Percentiles rank a stretch among this genome's conserved stretches.
These are phyloP conservation scores for Drosophila ogumai DNA, from an alignment of 1,140 invertebrate genomes.

Conservation along the genomic window DNA sequence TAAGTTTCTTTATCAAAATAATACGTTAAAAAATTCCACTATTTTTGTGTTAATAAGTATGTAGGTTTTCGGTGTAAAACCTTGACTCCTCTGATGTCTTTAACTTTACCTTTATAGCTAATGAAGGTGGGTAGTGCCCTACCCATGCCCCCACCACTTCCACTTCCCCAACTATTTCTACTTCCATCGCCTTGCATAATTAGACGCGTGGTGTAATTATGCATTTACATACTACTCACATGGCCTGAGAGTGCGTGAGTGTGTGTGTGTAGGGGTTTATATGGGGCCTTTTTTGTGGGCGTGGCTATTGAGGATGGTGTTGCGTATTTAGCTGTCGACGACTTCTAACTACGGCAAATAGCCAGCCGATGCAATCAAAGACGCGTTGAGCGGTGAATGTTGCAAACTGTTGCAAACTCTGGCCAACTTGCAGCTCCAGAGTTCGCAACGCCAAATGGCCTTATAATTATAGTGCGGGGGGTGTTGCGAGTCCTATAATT, in stretches of 20 bases:
- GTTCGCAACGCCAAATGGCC: constrained; percentile 50
- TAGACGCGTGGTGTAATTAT: constrained; percentile 73
- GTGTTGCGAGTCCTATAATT: constrained; percentile 43
- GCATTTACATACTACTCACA: constrained; percentile 40
- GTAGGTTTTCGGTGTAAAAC: neutral
- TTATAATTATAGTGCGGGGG: constrained; percentile 55
- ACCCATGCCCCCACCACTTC: neutral
- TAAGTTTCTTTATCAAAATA: no score
- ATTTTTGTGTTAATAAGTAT: neutral
- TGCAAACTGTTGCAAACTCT: constrained; percentile 51
- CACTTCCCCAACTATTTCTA: constrained; percentile 7
- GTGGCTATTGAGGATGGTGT: constrained; percentile 46
- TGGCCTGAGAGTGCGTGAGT: constrained; percentile 26
- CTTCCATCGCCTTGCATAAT: constrained; percentile 57
- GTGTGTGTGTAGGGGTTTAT: constrained; percentile 1
- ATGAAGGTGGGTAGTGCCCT: constrained; percentile 17
- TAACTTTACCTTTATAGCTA: constrained; percentile 18
- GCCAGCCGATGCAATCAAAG: constrained; percentile 48
- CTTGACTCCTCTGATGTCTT: constrained; percentile 9
- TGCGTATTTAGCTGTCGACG: constrained; percentile 55
- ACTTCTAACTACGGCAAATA: constrained; percentile 25
- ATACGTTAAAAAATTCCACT: no score
- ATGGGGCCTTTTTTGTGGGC: constrained; percentile 54
- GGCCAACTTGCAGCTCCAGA: constrained; percentile 1
- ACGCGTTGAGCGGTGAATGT: constrained; percentile 48